Evolutionary conservation across 2,113 vertebrate genomes (phyloP), one percentile per base, ranked within the genome.

Genomic region (Ceratotherium simum): DNA sequence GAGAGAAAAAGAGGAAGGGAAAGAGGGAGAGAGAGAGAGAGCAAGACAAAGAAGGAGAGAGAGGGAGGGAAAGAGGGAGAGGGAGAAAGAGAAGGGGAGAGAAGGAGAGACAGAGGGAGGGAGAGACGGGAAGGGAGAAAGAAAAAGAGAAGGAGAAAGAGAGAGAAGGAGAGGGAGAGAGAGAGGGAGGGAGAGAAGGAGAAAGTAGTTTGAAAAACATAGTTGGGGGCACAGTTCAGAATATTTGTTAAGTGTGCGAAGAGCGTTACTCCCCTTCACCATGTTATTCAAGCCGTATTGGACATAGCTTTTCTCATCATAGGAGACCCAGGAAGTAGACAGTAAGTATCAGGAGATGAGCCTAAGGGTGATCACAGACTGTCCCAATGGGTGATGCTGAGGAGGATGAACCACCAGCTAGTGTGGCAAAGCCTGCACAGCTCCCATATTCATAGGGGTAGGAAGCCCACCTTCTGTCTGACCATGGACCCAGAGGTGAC

Each of bases 371-470:
- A 25, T 72, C 17, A 8, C 42, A n/a, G 58, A 29, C 58, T 62
- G 9, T 54, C 60, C 54, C 5, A 3, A 8, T 12, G 0, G 76
- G 3, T 3, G 11, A 12, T 8, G 11, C 6, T 8, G 8, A 14
- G 31, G n/a, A 5, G 33, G 21, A 14, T 1, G 6, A 29, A 25
- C 64, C 21, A 1, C 14, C 2, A 12, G 21, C 33, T 17, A 0
- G 13, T 23, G 10, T 33, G 7, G 29, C 51, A 10, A 14, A 48
- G n/a, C 67, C 88, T 5, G 10, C 33, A 0, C 7, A 0, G 25
- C 3, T 2, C 56, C 72, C 1, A 0, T 12, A 1, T 20, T 14
- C 25, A 3, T 5, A 7, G 10, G 12, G 6, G 0, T 12, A 3
- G 9, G 25, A 12, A 6, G n/a, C 16, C 48, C 27, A 14, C 58